Percentiles rank a stretch among this genome's conserved stretches.
phyloP scores from a whole-genome alignment of 2,797 vertebrate species.

The Alauda arvensis region DNA sequence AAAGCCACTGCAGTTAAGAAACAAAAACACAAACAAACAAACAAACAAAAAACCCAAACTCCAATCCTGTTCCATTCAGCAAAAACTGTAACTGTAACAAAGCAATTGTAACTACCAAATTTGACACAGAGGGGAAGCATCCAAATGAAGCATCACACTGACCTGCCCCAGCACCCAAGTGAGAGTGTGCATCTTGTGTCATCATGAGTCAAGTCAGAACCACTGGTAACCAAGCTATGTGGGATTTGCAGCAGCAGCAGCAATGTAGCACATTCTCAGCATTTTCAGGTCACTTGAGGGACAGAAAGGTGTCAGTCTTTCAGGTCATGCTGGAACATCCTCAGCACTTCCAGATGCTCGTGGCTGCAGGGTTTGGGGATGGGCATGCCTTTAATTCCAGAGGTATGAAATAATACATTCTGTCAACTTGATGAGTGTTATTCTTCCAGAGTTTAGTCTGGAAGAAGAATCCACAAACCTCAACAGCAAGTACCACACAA shows the following conservation, averaged over 20 bases:
- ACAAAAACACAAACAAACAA: not conserved
- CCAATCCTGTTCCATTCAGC: not conserved
- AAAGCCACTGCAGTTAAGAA: not conserved
- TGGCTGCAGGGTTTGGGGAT: not conserved
- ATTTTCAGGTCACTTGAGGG: not conserved
- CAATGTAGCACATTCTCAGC: too few relatives aligned
- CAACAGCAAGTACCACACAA: not conserved
- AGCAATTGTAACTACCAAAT: not conserved
- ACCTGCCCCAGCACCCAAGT: not conserved
- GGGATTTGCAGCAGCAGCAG: not conserved
- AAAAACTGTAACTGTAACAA: not conserved
- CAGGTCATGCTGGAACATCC: not conserved
- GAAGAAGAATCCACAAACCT: not conserved
- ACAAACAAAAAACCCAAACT: too few relatives aligned
- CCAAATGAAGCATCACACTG: not conserved
- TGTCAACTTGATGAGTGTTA: not conserved
- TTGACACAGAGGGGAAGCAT: not conserved
- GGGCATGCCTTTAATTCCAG: not conserved
- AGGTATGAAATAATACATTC: not conserved
- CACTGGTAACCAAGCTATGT: fast-evolving
- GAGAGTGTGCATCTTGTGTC: not conserved
- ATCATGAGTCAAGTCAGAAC: not conserved
- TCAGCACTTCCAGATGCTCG: not conserved
- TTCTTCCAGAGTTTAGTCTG: not conserved
- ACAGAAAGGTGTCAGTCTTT: not conserved